Conservation (phyloP, 2,797 vertebrate species). For the Diplodus puntazzo region DNA sequence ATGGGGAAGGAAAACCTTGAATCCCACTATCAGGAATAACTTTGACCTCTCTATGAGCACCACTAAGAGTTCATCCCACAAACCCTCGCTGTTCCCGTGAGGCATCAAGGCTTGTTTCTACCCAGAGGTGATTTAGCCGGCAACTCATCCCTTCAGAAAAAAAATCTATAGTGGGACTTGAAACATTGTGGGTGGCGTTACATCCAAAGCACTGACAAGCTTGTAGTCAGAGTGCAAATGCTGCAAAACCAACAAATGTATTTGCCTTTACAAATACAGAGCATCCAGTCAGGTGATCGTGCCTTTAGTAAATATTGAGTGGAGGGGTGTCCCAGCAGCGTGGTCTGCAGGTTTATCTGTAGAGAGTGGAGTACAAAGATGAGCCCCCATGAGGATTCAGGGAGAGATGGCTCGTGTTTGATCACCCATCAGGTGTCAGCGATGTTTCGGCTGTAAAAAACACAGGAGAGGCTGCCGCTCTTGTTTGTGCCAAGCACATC, state of each 20-base stretch:
- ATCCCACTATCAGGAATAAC: conserved; percentile 62
- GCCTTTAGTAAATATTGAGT: conserved; percentile 84
- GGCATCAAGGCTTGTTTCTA: conserved; percentile 60
- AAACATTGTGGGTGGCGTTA: conserved; percentile 68
- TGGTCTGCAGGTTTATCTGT: conserved; percentile 83
- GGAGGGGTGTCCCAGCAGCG: conserved; percentile 79
- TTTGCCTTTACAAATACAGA: conserved; percentile 69
- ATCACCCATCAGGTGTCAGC: conserved; percentile 90
- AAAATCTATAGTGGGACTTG: conserved; percentile 56
- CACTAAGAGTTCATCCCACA: conserved; percentile 67
- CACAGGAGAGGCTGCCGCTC: conserved; percentile 86
- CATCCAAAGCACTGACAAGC: conserved; percentile 62
- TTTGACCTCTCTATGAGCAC: conserved; percentile 71
- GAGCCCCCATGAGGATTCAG: conserved; percentile 81
- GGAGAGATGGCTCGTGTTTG: conserved; percentile 84
- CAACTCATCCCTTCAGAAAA: conserved; percentile 64
- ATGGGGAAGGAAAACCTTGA: conserved; percentile 61
- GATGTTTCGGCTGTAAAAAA: conserved; percentile 84
- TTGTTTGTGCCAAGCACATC: conserved; percentile 84
- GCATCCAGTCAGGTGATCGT: conserved; percentile 74
- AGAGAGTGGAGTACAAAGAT: conserved; percentile 83
- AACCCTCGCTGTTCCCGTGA: conserved; percentile 61
- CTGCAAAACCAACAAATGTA: conserved; percentile 71
- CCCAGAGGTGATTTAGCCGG: conserved; percentile 75
- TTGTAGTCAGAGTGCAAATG: conserved; percentile 71